Evolutionary conservation across 2,888 invertebrate genomes (phyloP), one percentile per base, ranked within the genome.

Genomic region (Agrilus cyanescens): DNA sequence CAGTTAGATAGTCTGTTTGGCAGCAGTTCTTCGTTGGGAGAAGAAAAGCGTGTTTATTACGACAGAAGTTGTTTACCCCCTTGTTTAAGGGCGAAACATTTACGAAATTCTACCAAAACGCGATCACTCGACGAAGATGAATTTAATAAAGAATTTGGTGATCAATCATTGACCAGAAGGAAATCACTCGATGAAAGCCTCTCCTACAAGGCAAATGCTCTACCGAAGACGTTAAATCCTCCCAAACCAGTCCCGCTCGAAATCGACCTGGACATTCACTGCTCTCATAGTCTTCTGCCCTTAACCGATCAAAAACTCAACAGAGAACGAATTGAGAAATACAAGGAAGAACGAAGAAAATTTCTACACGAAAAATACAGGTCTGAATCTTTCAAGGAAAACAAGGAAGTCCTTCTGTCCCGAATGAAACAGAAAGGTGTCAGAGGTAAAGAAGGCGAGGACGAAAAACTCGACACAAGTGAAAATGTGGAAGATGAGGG

Each of bases 311-410:
- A 59, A 44, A 63, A 82, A 46, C 59, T 80, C 15, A 82, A 84
- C 55, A 70, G 90, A 37, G 89, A 90, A 58, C 68, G 90, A 36
- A 88, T 91, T 50, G 89, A 91, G 64, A 83, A 85, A 61, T 91
- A 90, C 61, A 91, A 91, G 67, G 88, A 90, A 59, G 90, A 91
- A 59, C 70, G 90, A n/a, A 72, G 91, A 39, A 82, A 80, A 52
- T 85, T 87, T 56, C 66, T 90, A 12, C 75, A 88, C 36, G 88
- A 90, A 59, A 89, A 88, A 62, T 89, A 88, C 61, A 82, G 85
- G 48, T 82, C 85, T 1, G 87, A 87, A 52, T 82, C 86, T 8
- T 82, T 89, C 46, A 73, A 81, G 38, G 80, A 80, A 50, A 62
- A 66, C 43, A 76, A 72, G 45, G 76, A 78, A 2, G 60, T 66